Conservation (phyloP, 2,113 vertebrate genomes). For the Emydura subglobosa region DNA sequence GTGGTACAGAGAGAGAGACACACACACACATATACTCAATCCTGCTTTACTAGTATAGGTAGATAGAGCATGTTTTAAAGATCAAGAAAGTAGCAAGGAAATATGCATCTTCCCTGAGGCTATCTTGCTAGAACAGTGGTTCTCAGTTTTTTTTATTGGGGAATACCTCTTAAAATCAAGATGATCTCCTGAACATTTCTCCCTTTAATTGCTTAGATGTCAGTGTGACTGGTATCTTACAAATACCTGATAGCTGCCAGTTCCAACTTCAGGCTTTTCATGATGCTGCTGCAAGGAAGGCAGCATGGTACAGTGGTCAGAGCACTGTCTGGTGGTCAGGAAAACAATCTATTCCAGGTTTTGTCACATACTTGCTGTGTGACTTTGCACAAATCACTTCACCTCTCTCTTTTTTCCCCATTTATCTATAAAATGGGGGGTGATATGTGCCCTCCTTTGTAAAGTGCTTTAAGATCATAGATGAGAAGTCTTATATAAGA, state of each 20-base stretch:
- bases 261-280: background rate
- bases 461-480: background rate
- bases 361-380: background rate
- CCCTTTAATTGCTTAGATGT: background rate
- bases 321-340: background rate
- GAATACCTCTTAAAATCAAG: background rate
- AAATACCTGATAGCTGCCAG: background rate
- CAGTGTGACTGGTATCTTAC: background rate
- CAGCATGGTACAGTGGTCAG: background rate
- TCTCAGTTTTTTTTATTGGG: background rate
- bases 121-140: background rate
- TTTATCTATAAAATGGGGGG: background rate
- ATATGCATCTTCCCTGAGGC: background rate
- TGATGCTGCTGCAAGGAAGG: background rate
- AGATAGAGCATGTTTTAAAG: background rate
- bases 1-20: constrained; percentile 57
- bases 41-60: background rate
- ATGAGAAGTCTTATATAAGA: background rate
- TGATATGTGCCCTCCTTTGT: background rate
- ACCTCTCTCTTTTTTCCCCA: background rate
- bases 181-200: background rate
- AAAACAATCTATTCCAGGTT: background rate
- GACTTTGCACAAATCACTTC: background rate
- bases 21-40: constrained; percentile 5
- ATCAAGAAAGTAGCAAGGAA: background rate